These are phyloP conservation scores for Stenchaetothrips biformis DNA, from an alignment of 2,888 invertebrate species.

Conservation along the genomic window DNA sequence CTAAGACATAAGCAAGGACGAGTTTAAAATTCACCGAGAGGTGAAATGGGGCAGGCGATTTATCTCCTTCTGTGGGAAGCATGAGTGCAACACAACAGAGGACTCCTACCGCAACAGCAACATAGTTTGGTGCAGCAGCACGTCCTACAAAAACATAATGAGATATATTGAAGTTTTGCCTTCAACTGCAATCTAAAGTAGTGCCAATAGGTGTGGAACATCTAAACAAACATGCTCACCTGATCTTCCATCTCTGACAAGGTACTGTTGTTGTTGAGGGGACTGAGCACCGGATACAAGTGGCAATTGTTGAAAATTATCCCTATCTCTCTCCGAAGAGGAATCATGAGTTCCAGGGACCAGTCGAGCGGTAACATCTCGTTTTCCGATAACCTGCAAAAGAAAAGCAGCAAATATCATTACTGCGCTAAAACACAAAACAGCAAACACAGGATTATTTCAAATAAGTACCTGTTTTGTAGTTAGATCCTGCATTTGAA, in stretches of 20 bases:
- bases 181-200: neutral
- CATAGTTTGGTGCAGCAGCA: slow-evolving; percentile 54
- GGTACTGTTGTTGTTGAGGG: slow-evolving; percentile 24
- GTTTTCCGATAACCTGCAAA: slow-evolving; percentile 60
- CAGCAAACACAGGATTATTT: neutral
- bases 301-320: slow-evolving; percentile 52
- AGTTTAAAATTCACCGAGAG: slow-evolving; percentile 68
- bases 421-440: slow-evolving; percentile 23
- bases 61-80: slow-evolving; percentile 66
- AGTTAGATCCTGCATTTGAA: slow-evolving; percentile 68
- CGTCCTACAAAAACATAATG: slow-evolving; percentile 42
- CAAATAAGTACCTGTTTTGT: slow-evolving; percentile 59
- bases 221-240: neutral
- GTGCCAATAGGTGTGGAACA: neutral
- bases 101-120: slow-evolving; percentile 60
- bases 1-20: slow-evolving; percentile 62
- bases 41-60: slow-evolving; percentile 57
- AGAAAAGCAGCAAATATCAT: neutral
- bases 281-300: slow-evolving; percentile 37
- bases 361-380: slow-evolving; percentile 63
- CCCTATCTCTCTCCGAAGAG: slow-evolving; percentile 50
- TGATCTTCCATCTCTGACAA: neutral
- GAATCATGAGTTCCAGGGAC: slow-evolving; percentile 54
- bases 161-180: neutral
- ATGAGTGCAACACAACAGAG: slow-evolving; percentile 66